Evolutionary conservation across 2,797 vertebrate genomes (phyloP).

Genomic region (Galago senegalensis): DNA sequence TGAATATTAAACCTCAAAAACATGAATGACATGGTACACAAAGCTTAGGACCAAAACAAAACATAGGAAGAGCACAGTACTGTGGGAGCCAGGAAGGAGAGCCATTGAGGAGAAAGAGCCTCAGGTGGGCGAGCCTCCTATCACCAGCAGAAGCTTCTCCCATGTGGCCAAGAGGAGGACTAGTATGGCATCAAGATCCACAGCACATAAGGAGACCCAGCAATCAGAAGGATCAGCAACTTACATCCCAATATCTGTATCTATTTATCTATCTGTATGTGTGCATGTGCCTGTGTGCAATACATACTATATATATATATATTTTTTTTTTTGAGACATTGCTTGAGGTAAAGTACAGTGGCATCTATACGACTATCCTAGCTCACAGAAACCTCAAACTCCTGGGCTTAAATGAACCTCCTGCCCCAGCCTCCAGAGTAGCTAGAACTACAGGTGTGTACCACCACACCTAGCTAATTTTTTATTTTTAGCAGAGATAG

Average conservation of each 20-base stretch:
- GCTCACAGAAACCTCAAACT: background rate
- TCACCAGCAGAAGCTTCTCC: background rate
- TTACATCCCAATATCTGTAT: background rate
- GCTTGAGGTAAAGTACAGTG: background rate
- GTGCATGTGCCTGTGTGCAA: no score
- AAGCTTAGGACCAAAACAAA: background rate
- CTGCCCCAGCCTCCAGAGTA: background rate
- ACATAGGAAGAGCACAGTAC: background rate
- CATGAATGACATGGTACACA: background rate
- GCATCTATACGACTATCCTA: background rate
- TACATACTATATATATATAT: no score
- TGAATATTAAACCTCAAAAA: conserved; percentile 19
- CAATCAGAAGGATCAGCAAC: conserved; percentile 3
- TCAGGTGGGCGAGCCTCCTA: background rate
- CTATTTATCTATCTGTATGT: no score
- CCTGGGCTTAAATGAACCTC: background rate
- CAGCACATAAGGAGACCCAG: background rate
- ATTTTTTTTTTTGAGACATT: background rate
- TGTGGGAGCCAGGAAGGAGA: background rate
- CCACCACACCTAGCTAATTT: background rate
- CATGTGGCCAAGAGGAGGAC: no score
- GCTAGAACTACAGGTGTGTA: background rate
- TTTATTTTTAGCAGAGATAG: background rate
- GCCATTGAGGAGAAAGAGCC: background rate
- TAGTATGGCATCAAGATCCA: background rate